These are phyloP conservation scores for Mya arenaria DNA, from an alignment of 1,140 invertebrate genomes.

Conservation along the genomic window DNA sequence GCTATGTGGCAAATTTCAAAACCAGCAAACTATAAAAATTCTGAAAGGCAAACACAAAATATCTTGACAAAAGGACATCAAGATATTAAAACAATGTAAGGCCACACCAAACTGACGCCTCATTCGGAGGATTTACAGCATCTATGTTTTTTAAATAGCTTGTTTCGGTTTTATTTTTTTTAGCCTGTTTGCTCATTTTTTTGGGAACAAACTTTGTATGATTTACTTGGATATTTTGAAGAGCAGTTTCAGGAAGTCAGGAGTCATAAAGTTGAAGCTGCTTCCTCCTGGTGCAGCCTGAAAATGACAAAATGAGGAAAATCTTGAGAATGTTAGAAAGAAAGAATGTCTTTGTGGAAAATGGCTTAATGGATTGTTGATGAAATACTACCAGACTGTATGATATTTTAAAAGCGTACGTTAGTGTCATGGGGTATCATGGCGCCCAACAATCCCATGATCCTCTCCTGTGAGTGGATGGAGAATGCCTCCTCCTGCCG, in stretches of 20 bases:
- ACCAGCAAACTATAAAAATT: too few relatives aligned
- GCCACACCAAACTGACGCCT: too few relatives aligned
- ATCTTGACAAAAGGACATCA: too few relatives aligned
- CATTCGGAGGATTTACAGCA: too few relatives aligned
- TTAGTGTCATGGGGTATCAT: constrained; percentile 75
- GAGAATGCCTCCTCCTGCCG: constrained; percentile 77
- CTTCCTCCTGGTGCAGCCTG: constrained; percentile 52
- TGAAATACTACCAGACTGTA: too few relatives aligned
- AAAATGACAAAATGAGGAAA: background rate
- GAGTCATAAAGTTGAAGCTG: constrained; percentile 74
- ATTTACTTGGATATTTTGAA: constrained; percentile 76
- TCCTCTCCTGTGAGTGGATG: constrained; percentile 78
- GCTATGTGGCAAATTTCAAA: too few relatives aligned
- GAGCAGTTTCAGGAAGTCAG: constrained; percentile 75
- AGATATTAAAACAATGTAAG: too few relatives aligned
- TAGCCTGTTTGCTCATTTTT: background rate
- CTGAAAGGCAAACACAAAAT: too few relatives aligned
- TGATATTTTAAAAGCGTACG: constrained; percentile 56
- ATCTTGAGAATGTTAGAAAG: too few relatives aligned
- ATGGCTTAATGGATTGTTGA: too few relatives aligned
- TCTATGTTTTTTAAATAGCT: too few relatives aligned
- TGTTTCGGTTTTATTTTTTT: background rate
- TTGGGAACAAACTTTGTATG: constrained; percentile 4
- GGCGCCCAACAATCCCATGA: constrained; percentile 79
- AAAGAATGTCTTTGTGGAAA: too few relatives aligned